Base-by-base conservation (phyloP, 2,888 invertebrate species). In the Macaria liturata region DNA sequence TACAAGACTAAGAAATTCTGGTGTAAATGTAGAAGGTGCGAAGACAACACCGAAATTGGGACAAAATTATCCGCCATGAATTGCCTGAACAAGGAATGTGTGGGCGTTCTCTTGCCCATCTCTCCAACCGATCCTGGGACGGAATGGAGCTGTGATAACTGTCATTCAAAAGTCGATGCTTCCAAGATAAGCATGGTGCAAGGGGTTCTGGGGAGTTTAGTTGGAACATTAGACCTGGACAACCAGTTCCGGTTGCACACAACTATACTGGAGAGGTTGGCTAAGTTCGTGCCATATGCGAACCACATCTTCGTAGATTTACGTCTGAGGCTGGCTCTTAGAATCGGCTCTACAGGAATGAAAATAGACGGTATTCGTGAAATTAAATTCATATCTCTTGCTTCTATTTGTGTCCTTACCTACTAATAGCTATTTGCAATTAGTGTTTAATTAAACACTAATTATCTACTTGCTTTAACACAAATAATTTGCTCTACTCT, bases 11-110 rank as follows among this genome's bases (percentile, higher is more conserved):
- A 96, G 83, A 88, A 93, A 61, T 96, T 96, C 74, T 84, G 91
- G 76, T 96, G 96, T 74, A 81, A 78, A 53, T 96, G 95, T 72
- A 58, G 68, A 3, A 86, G 95, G 68, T 96, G 96, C 75, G 69
- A 74, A 31, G 95, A 95, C 78, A 89, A 91, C 2, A 91, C 92
- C 40, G 95, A 95, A 84, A 93, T 91, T 75, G 94, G 93, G 2
- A 91, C 94, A 0, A 82, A 82, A 46, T 75, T 94, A 34, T 87
- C 93, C 32, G 93, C 93, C 4, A 67, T 94, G 9, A 87, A 88
- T 54, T 94, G 94, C 70, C 85, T 91, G 54, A 80, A 91, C 65
- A 84, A 89, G 54, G 75, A 83, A 42, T 93, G 93, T 67, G 72
- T 80, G 20, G 94, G 94, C 32, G 75, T 89, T 6, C 76, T 95